Evolutionary conservation across 2,113 vertebrate species (phyloP), one percentile per base, ranked within the genome.

Genomic region (Pao palembangensis): DNA sequence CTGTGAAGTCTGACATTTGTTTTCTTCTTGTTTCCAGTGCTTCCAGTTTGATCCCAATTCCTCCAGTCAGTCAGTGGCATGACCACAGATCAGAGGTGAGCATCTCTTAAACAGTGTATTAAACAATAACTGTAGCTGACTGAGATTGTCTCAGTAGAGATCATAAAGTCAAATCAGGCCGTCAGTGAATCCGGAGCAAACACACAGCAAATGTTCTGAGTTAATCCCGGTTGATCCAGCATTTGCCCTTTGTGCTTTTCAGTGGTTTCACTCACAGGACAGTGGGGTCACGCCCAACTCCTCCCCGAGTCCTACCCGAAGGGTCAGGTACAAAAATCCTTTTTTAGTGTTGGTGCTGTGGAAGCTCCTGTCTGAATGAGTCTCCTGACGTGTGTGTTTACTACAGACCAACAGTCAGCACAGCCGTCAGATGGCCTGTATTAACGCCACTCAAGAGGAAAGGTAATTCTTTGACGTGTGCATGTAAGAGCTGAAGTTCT

Each of bases 201-300:
- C 25, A 28, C 25, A 28, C 25, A 28, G 25, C 25, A 7, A 28
- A 28, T 28, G 25, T 28, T 38, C 34, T 12, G 34, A 38, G 34
- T 8, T 38, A 10, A 38, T 38, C 34, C 34, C 8, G 34, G 2
- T 12, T 2, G 14, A 4, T 58, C 17, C 21, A 21, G 20, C 48
- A 8, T 25, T 34, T 21, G 3, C n/a, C n/a, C 5, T 38, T 5
- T 8, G 8, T 67, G 58, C 54, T 51, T 68, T 55, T 59, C 75
- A 92, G 90, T 90, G 85, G 66, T 88, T 87, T 57, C 81, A 72
- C 48, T 75, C 85, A 4, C 85, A 88, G 69, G 90, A 93, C 76
- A 88, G 88, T 42, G 89, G 91, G 2, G 67, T 88, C 55, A 93
- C 90, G 0, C 91, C 91, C 6, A 92, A 92, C 77, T 93, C 90